Conservation (phyloP, 2,113 vertebrate species). For the Tapirus terrestris region DNA sequence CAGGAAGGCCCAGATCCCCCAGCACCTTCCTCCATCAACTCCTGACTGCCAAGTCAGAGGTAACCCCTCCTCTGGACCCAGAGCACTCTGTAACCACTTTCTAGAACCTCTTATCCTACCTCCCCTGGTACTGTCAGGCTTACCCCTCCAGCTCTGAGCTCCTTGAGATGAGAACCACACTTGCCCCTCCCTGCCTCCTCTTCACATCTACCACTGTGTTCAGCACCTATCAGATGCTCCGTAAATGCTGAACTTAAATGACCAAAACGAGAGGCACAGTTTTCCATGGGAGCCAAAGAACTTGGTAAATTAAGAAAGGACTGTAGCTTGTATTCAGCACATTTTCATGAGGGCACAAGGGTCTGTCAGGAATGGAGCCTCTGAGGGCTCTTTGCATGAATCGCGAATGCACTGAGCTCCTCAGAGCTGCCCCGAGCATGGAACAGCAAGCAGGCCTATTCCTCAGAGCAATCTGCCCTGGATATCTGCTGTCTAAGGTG, state of each 20-base stretch:
- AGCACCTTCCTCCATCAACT: neutral
- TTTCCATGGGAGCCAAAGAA: neutral
- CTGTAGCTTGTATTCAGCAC: neutral
- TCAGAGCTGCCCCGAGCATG: neutral
- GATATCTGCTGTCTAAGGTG: neutral
- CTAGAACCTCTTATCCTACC: neutral
- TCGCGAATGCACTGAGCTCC: neutral
- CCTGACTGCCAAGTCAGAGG: fast-evolving
- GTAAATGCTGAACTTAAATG: neutral
- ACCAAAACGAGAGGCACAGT: fast-evolving
- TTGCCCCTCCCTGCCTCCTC: neutral
- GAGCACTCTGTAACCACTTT: neutral
- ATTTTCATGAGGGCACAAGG: neutral
- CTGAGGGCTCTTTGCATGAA: neutral
- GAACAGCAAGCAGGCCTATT: neutral
- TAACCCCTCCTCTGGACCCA: neutral
- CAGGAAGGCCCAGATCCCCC: neutral
- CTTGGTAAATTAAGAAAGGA: neutral
- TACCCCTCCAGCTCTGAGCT: neutral
- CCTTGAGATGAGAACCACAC: neutral
- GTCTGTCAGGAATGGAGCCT: neutral
- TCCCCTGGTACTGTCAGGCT: neutral
- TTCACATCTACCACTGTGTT: no score
- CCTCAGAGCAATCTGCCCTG: neutral
- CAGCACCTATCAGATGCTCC: neutral